A percentile compares a stretch with the other conserved stretches of the same genome.
phyloP scores from a whole-genome alignment of 2,888 invertebrate species.

The Drosophila conformis region DNA sequence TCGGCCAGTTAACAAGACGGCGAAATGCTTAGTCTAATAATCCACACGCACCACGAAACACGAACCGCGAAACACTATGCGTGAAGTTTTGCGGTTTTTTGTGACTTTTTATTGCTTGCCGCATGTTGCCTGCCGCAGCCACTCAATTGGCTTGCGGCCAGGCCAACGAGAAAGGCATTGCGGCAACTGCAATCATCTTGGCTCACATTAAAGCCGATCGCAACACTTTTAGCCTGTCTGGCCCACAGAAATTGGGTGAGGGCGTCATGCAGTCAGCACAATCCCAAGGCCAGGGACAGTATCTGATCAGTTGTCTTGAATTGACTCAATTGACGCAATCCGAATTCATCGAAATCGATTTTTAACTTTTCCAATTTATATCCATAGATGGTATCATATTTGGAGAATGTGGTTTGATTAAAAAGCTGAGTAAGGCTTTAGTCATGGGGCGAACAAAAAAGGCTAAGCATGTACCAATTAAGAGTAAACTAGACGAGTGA shows the following conservation, averaged over 20 bases:
- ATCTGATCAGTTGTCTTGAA: neutral
- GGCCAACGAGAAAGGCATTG: constrained; percentile 25
- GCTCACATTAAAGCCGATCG: constrained; percentile 12
- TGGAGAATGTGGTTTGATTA: neutral
- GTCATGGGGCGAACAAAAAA: neutral
- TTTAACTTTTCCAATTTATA: constrained; percentile 3
- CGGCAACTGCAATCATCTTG: constrained; percentile 23
- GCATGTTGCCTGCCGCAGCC: constrained; percentile 1
- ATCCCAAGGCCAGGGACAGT: constrained; percentile 12
- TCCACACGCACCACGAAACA: constrained; percentile 21
- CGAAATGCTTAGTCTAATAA: constrained; percentile 4
- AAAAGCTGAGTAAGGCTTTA: constrained; percentile 23
- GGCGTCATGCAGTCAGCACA: neutral
- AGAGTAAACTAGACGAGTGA: neutral
- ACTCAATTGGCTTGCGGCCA: constrained; percentile 17
- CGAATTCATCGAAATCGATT: constrained; percentile 5
- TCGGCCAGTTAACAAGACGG: neutral
- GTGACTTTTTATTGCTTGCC: neutral
- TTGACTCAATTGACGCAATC: constrained; percentile 16
- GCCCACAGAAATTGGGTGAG: constrained; percentile 7
- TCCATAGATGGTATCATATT: neutral
- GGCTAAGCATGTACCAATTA: neutral
- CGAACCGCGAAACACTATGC: neutral
- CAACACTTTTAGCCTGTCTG: constrained; percentile 17
- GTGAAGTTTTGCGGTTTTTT: constrained; percentile 22